These are phyloP conservation scores for Lutjanus erythropterus DNA, from an alignment of 2,113 vertebrate species.

Conservation along the genomic window DNA sequence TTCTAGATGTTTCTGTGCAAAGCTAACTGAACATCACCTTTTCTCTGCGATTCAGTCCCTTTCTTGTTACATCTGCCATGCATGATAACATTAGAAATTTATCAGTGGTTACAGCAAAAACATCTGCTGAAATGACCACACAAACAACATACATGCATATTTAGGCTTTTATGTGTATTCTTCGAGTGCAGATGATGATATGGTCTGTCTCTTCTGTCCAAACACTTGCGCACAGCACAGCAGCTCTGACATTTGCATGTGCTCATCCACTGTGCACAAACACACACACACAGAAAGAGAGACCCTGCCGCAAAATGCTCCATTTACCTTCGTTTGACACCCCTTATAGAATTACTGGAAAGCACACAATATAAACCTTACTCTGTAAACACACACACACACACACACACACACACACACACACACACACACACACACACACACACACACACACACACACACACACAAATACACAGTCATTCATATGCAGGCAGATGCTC, in stretches of 20 bases:
- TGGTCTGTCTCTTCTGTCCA: background rate
- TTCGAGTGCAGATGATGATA: background rate
- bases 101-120: background rate
- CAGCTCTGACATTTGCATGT: slow-evolving; percentile 48
- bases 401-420: background rate
- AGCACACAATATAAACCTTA: slow-evolving; percentile 18
- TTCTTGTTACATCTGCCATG: too few species aligned
- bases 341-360: slow-evolving; percentile 36
- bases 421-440: background rate
- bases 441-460: background rate
- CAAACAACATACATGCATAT: background rate
- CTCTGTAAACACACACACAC: background rate
- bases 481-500: slow-evolving; percentile 6
- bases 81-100: background rate
- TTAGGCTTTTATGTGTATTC: background rate
- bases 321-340: slow-evolving; percentile 62
- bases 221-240: background rate
- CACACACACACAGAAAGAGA: slow-evolving; percentile 5
- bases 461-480: background rate
- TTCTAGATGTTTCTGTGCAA: too few species aligned
- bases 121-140: background rate
- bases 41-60: background rate
- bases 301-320: slow-evolving; percentile 41
- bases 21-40: too few species aligned
- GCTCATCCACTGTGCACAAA: background rate